Percentiles rank a stretch among this genome's conserved stretches.
These are phyloP conservation scores for Heliothis virescens DNA, from an alignment of 1,140 invertebrate species.

Conservation along the genomic window DNA sequence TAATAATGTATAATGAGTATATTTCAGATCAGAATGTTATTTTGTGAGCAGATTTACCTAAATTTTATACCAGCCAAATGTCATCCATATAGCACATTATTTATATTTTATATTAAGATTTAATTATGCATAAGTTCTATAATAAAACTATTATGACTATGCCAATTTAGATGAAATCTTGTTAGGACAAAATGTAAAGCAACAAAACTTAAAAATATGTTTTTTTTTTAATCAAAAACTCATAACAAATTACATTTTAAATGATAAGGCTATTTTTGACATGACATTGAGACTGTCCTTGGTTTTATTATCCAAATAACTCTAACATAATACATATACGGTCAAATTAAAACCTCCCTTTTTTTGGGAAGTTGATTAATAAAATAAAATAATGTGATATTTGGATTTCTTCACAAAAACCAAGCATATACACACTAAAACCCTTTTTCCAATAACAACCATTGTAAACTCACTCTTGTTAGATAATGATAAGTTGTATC, in stretches of 20 bases:
- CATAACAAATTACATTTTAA: too few species aligned
- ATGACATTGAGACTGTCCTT: neutral
- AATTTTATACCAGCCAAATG: neutral
- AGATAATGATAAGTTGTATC: constrained; percentile 59
- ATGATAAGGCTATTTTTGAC: too few species aligned
- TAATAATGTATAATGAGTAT: too few species aligned
- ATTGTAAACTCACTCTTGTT: constrained; percentile 70
- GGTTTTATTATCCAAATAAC: neutral
- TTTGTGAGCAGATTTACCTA: constrained; percentile 17
- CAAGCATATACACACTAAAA: neutral
- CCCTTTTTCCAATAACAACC: constrained; percentile 53
- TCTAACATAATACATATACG: too few species aligned
- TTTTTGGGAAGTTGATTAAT: too few species aligned
- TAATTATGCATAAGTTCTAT: too few species aligned
- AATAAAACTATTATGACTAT: too few species aligned
- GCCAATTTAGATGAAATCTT: too few species aligned
- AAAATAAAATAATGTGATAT: constrained; percentile 4
- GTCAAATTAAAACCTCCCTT: too few species aligned
- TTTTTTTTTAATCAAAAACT: too few species aligned
- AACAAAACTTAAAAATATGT: too few species aligned
- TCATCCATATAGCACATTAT: constrained; percentile 27
- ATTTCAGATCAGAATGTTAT: neutral
- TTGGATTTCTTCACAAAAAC: neutral
- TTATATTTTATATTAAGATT: neutral
- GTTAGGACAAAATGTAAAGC: too few species aligned